Percentiles rank a stretch among this genome's conserved stretches.
These are phyloP conservation scores for Labroides dimidiatus DNA, from an alignment of 2,797 vertebrate genomes.

Conservation along the genomic window DNA sequence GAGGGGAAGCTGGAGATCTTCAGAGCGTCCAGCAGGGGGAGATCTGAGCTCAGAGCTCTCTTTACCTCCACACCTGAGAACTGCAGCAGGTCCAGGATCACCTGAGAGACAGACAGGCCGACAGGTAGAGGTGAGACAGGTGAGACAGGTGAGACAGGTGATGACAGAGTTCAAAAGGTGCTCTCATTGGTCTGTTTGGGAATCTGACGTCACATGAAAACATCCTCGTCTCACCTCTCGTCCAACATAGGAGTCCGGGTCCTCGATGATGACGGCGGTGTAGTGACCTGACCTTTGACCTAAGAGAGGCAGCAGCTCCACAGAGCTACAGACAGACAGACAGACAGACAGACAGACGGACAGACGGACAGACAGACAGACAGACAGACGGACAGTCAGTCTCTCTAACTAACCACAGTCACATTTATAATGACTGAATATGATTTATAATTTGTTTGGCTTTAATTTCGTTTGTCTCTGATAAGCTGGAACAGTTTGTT, in stretches of 20 bases:
- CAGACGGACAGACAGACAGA: conserved; percentile 21
- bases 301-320: conserved; percentile 67
- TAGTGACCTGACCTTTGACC: conserved; percentile 70
- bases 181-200: too few relatives aligned
- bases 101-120: conserved; percentile 74
- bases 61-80: conserved; percentile 88
- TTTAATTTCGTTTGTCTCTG: too few relatives aligned
- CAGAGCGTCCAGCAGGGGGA: conserved; percentile 83
- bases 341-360: conserved; percentile 16
- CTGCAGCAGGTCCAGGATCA: conserved; percentile 90
- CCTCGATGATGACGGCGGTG: conserved; percentile 66
- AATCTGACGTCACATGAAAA: too few relatives aligned
- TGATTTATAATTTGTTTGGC: too few relatives aligned
- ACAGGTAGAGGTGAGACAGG: too few relatives aligned
- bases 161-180: too few relatives aligned
- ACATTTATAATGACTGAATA: too few relatives aligned
- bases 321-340: conserved; percentile 48
- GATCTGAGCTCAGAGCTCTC: conserved; percentile 83
- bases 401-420: too few relatives aligned
- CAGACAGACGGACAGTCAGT: neutral
- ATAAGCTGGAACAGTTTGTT: too few relatives aligned
- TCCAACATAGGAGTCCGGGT: conserved; percentile 63
- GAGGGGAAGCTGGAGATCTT: conserved; percentile 85
- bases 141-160: too few relatives aligned
- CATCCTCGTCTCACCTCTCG: conserved; percentile 66